These are phyloP conservation scores for Caenorhabditis virilis DNA, from an alignment of 2,888 invertebrate species.

Conservation along the genomic window DNA sequence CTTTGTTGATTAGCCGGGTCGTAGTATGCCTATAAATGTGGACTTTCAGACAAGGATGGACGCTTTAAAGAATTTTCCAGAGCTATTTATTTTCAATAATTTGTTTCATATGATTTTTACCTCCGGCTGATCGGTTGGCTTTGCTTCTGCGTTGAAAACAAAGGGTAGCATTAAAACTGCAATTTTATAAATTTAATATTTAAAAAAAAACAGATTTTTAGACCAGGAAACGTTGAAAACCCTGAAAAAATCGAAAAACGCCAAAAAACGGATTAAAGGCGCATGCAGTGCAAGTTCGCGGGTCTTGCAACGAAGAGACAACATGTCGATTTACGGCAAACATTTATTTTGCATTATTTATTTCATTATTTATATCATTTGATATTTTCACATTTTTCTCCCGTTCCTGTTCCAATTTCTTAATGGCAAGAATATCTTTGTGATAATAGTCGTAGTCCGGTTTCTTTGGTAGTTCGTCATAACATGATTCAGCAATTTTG, in stretches of 20 bases:
- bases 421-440: no score
- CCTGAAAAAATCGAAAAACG: constrained; percentile 6
- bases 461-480: no score
- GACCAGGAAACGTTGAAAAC: neutral
- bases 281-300: neutral
- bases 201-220: no score
- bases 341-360: no score
- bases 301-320: constrained; percentile 28
- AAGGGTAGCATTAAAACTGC: constrained; percentile 25
- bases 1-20: constrained; percentile 11
- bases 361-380: no score
- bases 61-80: neutral
- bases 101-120: constrained; percentile 1
- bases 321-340: constrained; percentile 15
- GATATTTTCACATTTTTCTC: constrained; percentile 1
- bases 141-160: constrained; percentile 28
- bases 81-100: neutral
- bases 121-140: constrained; percentile 6
- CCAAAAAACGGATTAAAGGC: constrained; percentile 11
- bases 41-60: neutral
- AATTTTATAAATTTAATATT: constrained; percentile 7
- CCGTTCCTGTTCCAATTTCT: no score
- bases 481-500: no score
- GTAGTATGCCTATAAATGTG: constrained; percentile 14
- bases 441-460: no score